phyloP scores from a whole-genome alignment of 2,797 vertebrate genomes.

The Jordanella pulchra region DNA sequence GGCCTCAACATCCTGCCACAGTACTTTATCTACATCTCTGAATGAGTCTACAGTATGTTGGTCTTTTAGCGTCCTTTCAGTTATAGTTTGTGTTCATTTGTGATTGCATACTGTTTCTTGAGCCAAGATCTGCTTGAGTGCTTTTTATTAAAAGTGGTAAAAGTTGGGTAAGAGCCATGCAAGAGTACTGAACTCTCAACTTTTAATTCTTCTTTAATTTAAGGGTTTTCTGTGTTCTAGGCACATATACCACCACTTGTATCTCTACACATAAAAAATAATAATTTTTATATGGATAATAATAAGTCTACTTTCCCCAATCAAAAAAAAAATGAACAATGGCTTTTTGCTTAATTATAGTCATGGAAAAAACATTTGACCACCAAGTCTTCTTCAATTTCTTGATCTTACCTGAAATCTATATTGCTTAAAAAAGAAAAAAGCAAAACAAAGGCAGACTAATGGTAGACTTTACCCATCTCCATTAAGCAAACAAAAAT shows the following conservation, averaged over 20 bases:
- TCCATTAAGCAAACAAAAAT: too few species aligned
- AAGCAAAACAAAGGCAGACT: too few species aligned
- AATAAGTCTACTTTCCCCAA: too few species aligned
- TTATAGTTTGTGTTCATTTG: conserved; percentile 8
- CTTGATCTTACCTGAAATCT: too few species aligned
- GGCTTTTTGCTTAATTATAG: too few species aligned
- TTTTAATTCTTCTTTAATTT: neutral
- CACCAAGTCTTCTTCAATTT: too few species aligned
- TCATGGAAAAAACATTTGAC: too few species aligned
- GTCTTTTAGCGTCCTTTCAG: conserved; percentile 13
- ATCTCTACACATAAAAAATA: neutral
- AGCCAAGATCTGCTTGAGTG: neutral
- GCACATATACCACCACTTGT: neutral
- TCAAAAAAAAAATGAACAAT: too few species aligned
- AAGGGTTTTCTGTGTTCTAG: neutral
- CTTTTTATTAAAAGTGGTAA: neutral
- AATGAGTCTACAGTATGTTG: conserved; percentile 25
- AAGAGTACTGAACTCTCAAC: neutral
- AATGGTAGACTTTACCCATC: too few species aligned
- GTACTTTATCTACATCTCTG: neutral
- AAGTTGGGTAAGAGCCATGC: neutral
- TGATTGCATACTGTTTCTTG: conserved; percentile 1
- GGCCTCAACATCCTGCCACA: neutral
- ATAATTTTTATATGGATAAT: neutral
- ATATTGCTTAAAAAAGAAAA: too few species aligned